phyloP scores from a whole-genome alignment of 1,140 invertebrate species.

The Zaprionus ghesquierei region DNA sequence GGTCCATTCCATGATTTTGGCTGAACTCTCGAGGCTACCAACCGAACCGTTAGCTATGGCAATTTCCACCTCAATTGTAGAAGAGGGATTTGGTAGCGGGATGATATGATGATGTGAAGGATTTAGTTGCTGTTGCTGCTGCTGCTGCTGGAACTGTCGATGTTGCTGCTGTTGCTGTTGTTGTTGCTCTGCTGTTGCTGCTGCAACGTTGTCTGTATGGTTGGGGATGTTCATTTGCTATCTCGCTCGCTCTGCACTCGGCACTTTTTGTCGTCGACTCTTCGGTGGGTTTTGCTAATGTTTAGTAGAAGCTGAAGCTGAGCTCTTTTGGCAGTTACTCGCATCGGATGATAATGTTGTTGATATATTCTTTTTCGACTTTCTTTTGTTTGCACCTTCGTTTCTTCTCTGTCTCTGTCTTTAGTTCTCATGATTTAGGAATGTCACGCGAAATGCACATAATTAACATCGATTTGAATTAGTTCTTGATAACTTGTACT shows the following conservation, averaged over 20 bases:
- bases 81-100: slow-evolving; percentile 40
- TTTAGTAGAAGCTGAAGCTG: slow-evolving; percentile 12
- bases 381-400: neutral
- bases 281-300: slow-evolving; percentile 35
- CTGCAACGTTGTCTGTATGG: slow-evolving; percentile 59
- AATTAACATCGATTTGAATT: slow-evolving; percentile 63
- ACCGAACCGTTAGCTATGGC: slow-evolving; percentile 10
- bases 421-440: slow-evolving; percentile 38
- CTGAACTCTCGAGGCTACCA: slow-evolving; percentile 43
- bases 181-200: slow-evolving; percentile 52
- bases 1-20: slow-evolving; percentile 83
- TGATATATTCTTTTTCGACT: neutral
- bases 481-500: slow-evolving; percentile 52
- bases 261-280: neutral
- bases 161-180: slow-evolving; percentile 8
- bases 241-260: neutral
- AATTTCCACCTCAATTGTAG: neutral
- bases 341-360: neutral
- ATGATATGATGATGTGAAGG: slow-evolving; percentile 42
- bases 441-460: slow-evolving; percentile 74
- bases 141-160: slow-evolving; percentile 30
- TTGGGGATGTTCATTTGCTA: slow-evolving; percentile 74
- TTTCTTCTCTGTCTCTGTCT: slow-evolving; percentile 4
- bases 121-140: slow-evolving; percentile 6
- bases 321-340: slow-evolving; percentile 29